These are phyloP conservation scores for Nymphalis c-album DNA, from an alignment of 2,888 invertebrate genomes.

Conservation along the genomic window DNA sequence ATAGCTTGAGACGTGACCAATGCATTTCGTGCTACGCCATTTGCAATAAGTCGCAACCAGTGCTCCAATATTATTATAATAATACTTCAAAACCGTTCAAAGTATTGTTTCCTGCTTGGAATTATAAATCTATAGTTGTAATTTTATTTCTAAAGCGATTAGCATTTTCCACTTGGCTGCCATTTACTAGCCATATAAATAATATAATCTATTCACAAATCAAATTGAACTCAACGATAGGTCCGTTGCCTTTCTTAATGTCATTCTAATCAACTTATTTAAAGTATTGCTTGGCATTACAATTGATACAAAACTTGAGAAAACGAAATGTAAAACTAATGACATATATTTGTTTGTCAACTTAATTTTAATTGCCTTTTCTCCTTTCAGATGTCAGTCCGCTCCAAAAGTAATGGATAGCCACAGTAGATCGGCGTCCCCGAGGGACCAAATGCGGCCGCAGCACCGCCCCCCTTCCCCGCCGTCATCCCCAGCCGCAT, in stretches of 20 bases:
- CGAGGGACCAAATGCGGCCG: conserved; percentile 76
- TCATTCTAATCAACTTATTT: too few relatives aligned
- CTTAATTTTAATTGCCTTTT: conserved; percentile 29
- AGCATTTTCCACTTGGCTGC: conserved; percentile 4
- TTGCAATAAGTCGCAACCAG: conserved; percentile 32
- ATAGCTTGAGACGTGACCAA: conserved; percentile 42
- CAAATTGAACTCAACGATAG: not conserved
- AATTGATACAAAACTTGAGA: too few relatives aligned
- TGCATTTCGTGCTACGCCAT: conserved; percentile 44
- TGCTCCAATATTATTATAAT: conserved; percentile 22
- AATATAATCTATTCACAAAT: not conserved
- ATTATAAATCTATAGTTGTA: conserved; percentile 1
- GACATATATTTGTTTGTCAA: not conserved
- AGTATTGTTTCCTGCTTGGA: conserved; percentile 12
- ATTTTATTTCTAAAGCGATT: conserved; percentile 5
- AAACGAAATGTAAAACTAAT: not conserved
- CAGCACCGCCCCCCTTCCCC: conserved; percentile 73
- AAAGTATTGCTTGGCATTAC: too few relatives aligned
- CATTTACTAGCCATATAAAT: not conserved
- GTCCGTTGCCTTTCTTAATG: too few relatives aligned
- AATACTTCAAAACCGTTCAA: not conserved
- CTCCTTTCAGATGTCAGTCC: conserved; percentile 73
- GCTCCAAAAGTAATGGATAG: conserved; percentile 77
- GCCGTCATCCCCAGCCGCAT: conserved; percentile 55
- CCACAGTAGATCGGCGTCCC: conserved; percentile 78